Conservation (phyloP, 2,113 vertebrate genomes). For the Apteryx owenii region DNA sequence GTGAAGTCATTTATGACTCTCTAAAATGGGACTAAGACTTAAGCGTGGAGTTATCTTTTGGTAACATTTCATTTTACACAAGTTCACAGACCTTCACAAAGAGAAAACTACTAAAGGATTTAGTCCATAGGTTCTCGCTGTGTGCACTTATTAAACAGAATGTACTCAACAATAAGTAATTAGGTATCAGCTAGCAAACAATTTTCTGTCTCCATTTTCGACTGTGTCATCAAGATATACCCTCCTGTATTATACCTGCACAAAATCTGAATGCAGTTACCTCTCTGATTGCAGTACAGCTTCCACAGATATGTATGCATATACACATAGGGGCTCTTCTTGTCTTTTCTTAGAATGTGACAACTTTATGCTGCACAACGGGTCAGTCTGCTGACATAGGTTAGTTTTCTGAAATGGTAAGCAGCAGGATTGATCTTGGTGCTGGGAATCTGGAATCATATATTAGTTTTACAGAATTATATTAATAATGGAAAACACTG, state of each 20-base stretch:
- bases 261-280: background rate
- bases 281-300: background rate
- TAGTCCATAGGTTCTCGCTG: background rate
- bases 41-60: background rate
- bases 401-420: background rate
- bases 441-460: background rate
- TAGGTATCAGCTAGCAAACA: background rate
- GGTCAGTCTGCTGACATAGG: background rate
- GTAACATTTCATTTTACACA: background rate
- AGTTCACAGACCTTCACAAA: background rate
- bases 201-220: background rate
- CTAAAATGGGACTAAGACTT: background rate
- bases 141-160: background rate
- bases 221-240: background rate
- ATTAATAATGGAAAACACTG: background rate
- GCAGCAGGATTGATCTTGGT: background rate
- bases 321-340: background rate
- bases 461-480: background rate
- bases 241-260: background rate
- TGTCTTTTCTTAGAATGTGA: background rate
- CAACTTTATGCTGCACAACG: background rate
- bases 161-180: background rate
- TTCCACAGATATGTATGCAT: background rate
- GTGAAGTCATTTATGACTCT: background rate
- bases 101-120: background rate